Evolutionary conservation across 2,113 vertebrate species (phyloP), one percentile per base, ranked within the genome.

Genomic region (Salvelinus fontinalis): DNA sequence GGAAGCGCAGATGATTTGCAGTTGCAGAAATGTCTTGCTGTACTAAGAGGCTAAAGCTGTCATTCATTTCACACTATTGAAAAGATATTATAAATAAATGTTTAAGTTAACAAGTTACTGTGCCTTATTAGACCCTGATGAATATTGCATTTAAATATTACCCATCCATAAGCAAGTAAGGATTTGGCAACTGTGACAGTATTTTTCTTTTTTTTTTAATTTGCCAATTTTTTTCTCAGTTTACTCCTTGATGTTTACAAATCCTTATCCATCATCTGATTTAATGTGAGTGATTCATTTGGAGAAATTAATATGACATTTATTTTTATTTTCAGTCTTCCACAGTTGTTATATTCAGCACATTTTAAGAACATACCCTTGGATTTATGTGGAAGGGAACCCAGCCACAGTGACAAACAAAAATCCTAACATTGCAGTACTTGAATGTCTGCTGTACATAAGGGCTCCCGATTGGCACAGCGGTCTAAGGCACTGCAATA

Each of bases 51-150:
- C 66, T 81, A 2, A 74, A n/a, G 70, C 29, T 49, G 44, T 48
- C 64, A 66, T 27, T 60, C 24, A 73, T 31, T 3, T 62, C n/a
- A 73, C n/a, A 4, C 34, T 20, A n/a, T 13, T 67, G 11, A 54
- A 26, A 13, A 57, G n/a, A 9, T 77, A 77, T 79, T 57, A 71
- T 51, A 57, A 60, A 24, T 27, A 57, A 70, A 34, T 67, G 54
- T 57, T 20, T 34, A 16, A 60, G 3, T 48, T 49, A 67, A 8
- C 79, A 44, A 79, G 80, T 71, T 87, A 80, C 79, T 81, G 90
- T 90, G 90, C 88, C 90, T 91, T 91, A 87, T 72, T 83, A 79
- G 78, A 70, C 73, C 65, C 11, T 22, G 70, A n/a, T 76, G 66
- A 81, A 51, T 60, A 22, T 75, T 76, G 16, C 11, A 12, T 77